phyloP scores from a whole-genome alignment of 1,140 invertebrate species.

The Eurosta solidaginis region DNA sequence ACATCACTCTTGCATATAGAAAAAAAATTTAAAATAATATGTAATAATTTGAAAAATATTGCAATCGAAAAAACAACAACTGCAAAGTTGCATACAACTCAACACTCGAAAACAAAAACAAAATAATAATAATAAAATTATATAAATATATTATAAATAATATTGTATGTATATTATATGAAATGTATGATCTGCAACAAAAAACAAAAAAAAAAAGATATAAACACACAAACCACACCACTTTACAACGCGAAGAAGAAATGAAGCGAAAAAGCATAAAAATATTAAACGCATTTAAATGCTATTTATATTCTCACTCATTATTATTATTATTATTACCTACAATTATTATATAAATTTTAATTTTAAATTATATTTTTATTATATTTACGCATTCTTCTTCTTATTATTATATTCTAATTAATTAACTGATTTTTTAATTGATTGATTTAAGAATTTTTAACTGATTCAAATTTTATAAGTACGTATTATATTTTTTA shows the following conservation, averaged over 20 bases:
- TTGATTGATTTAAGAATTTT: background rate
- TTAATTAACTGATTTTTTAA: conserved; percentile 20
- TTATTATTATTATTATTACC: conserved; percentile 16
- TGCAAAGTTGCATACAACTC: background rate
- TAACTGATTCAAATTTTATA: conserved; percentile 11
- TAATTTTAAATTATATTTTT: conserved; percentile 8
- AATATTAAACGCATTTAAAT: conserved; percentile 14
- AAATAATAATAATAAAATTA: background rate
- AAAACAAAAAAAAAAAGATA: background rate
- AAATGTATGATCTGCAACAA: conserved; percentile 2
- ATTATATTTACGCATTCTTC: too few species aligned
- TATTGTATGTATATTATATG: conserved; percentile 10
- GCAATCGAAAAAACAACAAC: background rate
- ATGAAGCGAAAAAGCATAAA: conserved; percentile 9
- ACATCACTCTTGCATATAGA: conserved; percentile 24
- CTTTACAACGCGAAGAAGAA: background rate
- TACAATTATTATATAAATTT: too few species aligned
- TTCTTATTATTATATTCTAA: background rate
- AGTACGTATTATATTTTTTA: conserved; percentile 22
- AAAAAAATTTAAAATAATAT: background rate
- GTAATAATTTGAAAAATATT: background rate
- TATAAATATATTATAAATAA: conserved; percentile 11
- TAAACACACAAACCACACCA: too few species aligned
- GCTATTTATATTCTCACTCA: conserved; percentile 10
- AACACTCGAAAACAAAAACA: background rate